phyloP scores from a whole-genome alignment of 2,888 invertebrate species.

The Minunthozetes semirufus region DNA sequence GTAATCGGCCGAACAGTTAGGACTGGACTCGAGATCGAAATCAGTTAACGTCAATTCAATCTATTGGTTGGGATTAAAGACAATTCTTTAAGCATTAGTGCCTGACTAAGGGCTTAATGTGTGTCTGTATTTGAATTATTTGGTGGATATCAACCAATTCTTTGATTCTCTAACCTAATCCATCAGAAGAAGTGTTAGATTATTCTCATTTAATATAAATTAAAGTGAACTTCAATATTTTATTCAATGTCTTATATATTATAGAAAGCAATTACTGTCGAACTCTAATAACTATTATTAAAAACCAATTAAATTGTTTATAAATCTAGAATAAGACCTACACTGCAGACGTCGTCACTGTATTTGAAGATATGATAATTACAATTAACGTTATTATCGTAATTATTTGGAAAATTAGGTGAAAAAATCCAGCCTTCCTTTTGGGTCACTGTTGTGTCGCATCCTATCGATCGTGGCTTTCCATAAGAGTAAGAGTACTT shows the following conservation, averaged over 20 bases:
- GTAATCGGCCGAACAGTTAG: constrained; percentile 41
- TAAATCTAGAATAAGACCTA: background rate
- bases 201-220: background rate
- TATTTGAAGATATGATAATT: constrained; percentile 41
- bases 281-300: too few relatives aligned
- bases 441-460: constrained; percentile 38
- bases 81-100: background rate
- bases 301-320: background rate
- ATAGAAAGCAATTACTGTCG: background rate
- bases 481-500: background rate
- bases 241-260: background rate
- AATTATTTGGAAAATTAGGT: constrained; percentile 42
- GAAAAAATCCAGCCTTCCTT: constrained; percentile 42
- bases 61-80: background rate
- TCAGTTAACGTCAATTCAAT: constrained; percentile 40
- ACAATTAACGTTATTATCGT: constrained; percentile 41
- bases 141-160: too few relatives aligned
- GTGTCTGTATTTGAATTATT: too few relatives aligned
- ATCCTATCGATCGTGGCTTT: constrained; percentile 7
- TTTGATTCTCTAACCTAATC: background rate
- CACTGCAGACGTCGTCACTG: constrained; percentile 41
- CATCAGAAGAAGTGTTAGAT: background rate
- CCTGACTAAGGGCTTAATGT: too few relatives aligned
- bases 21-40: constrained; percentile 41
- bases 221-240: background rate